These are phyloP conservation scores for Bellardia bayeri DNA, from an alignment of 2,888 invertebrate genomes.

Conservation along the genomic window DNA sequence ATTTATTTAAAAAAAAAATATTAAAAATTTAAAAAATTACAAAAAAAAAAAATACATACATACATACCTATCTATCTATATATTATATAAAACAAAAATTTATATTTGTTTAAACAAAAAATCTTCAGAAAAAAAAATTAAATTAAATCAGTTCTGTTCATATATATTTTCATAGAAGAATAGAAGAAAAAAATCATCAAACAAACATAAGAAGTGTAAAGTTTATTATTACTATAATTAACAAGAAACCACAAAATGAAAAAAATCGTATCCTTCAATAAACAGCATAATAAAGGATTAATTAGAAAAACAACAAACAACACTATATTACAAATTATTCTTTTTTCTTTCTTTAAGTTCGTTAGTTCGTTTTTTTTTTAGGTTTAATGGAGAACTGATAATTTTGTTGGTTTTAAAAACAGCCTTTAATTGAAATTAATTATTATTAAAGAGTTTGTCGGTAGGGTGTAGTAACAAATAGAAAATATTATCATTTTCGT, in stretches of 20 bases:
- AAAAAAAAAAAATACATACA: too few species aligned
- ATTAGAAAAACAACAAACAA: slow-evolving; percentile 42
- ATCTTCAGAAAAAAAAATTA: slow-evolving; percentile 34
- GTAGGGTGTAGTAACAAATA: background rate
- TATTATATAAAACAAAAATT: slow-evolving; percentile 19
- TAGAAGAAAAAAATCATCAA: background rate
- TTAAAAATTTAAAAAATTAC: slow-evolving; percentile 35
- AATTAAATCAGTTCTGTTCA: slow-evolving; percentile 37
- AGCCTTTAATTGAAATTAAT: background rate
- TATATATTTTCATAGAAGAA: slow-evolving; percentile 54
- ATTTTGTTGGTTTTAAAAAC: background rate
- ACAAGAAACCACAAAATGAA: slow-evolving; percentile 45
- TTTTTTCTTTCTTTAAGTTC: slow-evolving; percentile 45
- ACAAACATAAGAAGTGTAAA: slow-evolving; percentile 56
- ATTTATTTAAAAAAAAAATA: slow-evolving; percentile 45
- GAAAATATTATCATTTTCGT: too few species aligned
- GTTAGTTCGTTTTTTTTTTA: slow-evolving; percentile 23
- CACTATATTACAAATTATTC: slow-evolving; percentile 44
- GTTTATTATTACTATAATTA: slow-evolving; percentile 54
- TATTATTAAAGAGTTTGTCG: background rate
- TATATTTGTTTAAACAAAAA: slow-evolving; percentile 58
- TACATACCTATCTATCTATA: background rate
- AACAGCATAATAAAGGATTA: slow-evolving; percentile 63
- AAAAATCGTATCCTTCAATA: slow-evolving; percentile 50
- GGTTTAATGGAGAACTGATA: slow-evolving; percentile 49